Evolutionary conservation across 1,140 invertebrate species (phyloP), one percentile per base, ranked within the genome.

Genomic region (Atta cephalotes): DNA sequence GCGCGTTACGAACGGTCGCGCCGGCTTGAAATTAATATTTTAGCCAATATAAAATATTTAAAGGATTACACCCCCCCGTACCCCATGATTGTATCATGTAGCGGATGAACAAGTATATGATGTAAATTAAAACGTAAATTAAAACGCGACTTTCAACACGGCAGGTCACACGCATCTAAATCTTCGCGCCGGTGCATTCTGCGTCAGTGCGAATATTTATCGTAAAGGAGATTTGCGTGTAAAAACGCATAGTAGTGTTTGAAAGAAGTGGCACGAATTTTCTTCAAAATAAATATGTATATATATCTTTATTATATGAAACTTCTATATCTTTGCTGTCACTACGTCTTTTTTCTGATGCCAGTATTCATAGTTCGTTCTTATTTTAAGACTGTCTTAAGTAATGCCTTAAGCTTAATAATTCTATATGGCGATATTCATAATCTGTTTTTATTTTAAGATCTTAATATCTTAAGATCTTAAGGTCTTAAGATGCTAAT

Each of bases 11-110:
- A 81, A 71, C 16, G 51, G 10, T 58, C 39, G 39, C 39, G 39
- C 39, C 9, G 25, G 80, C 14, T 49, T 35, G 49, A 49, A 74
- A 74, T 72, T 72, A 82, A 84, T 84, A 49, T 74, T 84, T 63
- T 58, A 62, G 9, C 35, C 28, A 35, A 84, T 84, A 49, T 51
- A 39, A 63, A 84, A 84, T 84, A 84, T 76, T 74, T 84, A 84
- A 84, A 51, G 53, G 56, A 84, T 84, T 51, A 84, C 31, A 12
- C 80, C 21, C 7, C 39, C 49, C 18, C 68, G 28, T 25, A 7
- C 2, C 3, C 45, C 53, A 18, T 12, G 49, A 49, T 16, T 49
- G 25, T 39, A 62, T 62, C 39, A 12, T 16, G 39, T 39, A 71
- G 31, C 63, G 16, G 31, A 16, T 28, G 21, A n/a, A 10, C 45